phyloP scores from a whole-genome alignment of 2,113 vertebrate genomes.

The Pelobates fuscus region DNA sequence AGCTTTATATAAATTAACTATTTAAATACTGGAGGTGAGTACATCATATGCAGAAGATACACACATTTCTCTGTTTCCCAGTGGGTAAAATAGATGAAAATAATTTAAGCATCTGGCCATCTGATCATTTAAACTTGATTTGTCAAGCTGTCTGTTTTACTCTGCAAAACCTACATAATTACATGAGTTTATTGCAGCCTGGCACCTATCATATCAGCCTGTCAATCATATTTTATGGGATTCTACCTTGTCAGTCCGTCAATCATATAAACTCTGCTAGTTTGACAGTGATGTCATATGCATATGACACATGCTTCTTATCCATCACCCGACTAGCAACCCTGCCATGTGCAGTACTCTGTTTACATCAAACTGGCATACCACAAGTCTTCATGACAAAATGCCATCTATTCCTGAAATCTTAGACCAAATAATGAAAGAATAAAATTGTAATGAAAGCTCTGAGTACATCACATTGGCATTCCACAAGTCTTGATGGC shows the following conservation, averaged over 20 bases:
- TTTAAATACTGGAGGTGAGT: too few species aligned
- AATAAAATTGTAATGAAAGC: too few species aligned
- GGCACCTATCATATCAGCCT: slow-evolving; percentile 20
- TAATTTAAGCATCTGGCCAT: slow-evolving; percentile 18
- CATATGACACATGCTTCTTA: slow-evolving; percentile 34
- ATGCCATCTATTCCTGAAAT: too few species aligned
- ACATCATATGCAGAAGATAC: too few species aligned
- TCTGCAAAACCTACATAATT: slow-evolving; percentile 30
- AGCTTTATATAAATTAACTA: neutral
- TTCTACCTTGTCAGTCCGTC: slow-evolving; percentile 27
- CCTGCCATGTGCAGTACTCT: neutral
- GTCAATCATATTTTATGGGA: slow-evolving; percentile 32
- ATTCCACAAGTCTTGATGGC: too few species aligned
- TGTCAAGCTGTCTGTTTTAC: slow-evolving; percentile 43
- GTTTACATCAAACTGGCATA: slow-evolving; percentile 3
- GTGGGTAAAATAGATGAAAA: neutral
- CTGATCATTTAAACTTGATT: slow-evolving; percentile 33
- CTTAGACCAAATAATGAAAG: too few species aligned
- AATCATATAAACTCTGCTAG: slow-evolving; percentile 11
- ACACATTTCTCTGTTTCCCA: neutral
- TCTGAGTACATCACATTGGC: too few species aligned
- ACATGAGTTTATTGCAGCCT: slow-evolving; percentile 10
- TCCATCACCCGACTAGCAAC: slow-evolving; percentile 14
- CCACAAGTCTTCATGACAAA: too few species aligned
- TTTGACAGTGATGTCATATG: slow-evolving; percentile 24